Conservation (phyloP, 2,113 vertebrate genomes). For the Dicerorhinus sumatrensis region DNA sequence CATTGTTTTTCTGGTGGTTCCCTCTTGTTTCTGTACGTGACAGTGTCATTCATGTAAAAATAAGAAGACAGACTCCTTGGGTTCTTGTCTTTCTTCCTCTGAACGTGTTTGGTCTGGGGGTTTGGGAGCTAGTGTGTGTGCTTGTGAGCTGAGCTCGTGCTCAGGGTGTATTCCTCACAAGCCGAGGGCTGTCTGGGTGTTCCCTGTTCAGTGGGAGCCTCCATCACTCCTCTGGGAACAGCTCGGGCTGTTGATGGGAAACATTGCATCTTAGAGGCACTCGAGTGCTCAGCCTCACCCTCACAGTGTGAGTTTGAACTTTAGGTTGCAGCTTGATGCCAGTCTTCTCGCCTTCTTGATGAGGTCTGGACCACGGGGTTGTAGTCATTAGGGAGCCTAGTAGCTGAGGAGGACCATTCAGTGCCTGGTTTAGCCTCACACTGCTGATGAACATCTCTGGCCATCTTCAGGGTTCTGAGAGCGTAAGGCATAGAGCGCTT, state of each 20-base stretch:
- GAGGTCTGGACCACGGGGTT: not conserved
- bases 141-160: too few relatives aligned
- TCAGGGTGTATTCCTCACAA: not conserved
- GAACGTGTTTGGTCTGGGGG: not conserved
- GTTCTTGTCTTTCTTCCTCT: not conserved
- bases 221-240: not conserved
- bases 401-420: rapidly evolving
- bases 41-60: not conserved
- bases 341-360: not conserved
- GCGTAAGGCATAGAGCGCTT: not conserved
- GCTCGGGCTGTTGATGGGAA: not conserved
- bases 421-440: not conserved
- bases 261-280: not conserved
- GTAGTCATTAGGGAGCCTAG: not conserved
- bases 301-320: not conserved
- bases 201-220: not conserved
- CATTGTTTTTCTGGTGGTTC: not conserved
- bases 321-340: not conserved
- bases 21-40: not conserved
- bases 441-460: not conserved
- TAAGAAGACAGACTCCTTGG: not conserved
- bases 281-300: not conserved
- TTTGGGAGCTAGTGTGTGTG: not conserved
- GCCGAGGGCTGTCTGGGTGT: not conserved
- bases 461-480: too few relatives aligned